phyloP scores from a whole-genome alignment of 2,797 vertebrate species.

The Erpetoichthys calabaricus region DNA sequence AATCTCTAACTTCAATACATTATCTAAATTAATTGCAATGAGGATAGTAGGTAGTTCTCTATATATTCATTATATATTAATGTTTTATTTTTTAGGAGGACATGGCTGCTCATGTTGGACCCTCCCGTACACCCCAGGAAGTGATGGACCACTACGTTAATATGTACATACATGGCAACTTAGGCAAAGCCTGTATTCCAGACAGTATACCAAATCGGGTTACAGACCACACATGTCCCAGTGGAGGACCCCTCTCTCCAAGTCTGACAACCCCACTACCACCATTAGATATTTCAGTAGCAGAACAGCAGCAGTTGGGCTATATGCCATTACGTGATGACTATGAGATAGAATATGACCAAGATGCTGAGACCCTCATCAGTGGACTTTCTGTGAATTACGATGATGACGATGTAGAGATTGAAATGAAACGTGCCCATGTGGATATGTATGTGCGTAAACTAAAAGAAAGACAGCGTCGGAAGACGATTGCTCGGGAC shows the following conservation, averaged over 20 bases:
- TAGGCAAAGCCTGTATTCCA: slow-evolving; percentile 92
- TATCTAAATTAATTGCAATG: too few relatives aligned
- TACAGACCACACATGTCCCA: slow-evolving; percentile 90
- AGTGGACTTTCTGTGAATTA: slow-evolving; percentile 93
- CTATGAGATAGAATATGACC: slow-evolving; percentile 93
- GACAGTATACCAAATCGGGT: slow-evolving; percentile 92
- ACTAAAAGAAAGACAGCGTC: slow-evolving; percentile 75
- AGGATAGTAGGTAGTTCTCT: not conserved
- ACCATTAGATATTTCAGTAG: slow-evolving; percentile 72
- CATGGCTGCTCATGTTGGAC: slow-evolving; percentile 87
- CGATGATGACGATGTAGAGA: slow-evolving; percentile 88
- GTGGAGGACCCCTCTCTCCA: slow-evolving; percentile 76
- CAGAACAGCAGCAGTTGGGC: slow-evolving; percentile 90
- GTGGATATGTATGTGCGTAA: slow-evolving; percentile 97
- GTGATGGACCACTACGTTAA: slow-evolving; percentile 97
- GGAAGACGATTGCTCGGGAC: slow-evolving; percentile 88
- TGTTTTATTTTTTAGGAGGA: slow-evolving; percentile 63
- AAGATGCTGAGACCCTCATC: slow-evolving; percentile 88
- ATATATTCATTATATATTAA: slow-evolving; percentile 2
- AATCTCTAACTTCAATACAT: too few relatives aligned
- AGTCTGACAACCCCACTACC: slow-evolving; percentile 85
- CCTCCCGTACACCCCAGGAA: slow-evolving; percentile 79
- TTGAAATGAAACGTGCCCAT: slow-evolving; percentile 85
- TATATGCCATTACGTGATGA: slow-evolving; percentile 95
- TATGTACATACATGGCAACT: slow-evolving; percentile 96